A percentile compares a stretch with the other conserved stretches of the same genome.
These are phyloP conservation scores for Nothocercus nigrocapillus DNA, from an alignment of 2,113 vertebrate genomes.

Conservation along the genomic window DNA sequence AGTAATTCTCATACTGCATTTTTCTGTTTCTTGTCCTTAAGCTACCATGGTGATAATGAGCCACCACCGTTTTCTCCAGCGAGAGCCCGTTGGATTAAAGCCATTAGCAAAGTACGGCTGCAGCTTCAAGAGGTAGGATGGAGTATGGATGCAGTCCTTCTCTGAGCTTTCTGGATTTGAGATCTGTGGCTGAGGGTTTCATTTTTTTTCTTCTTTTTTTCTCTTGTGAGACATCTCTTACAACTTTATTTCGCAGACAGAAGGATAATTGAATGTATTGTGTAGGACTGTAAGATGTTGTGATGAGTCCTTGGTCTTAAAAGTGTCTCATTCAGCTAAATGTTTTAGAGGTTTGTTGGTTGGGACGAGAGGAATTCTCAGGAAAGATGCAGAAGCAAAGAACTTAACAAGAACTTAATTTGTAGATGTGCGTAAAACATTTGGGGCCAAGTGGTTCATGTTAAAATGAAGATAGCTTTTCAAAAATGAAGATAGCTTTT, in stretches of 20 bases:
- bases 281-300: background rate
- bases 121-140: conserved; percentile 91
- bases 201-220: background rate
- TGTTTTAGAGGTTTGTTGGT: background rate
- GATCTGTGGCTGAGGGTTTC: background rate
- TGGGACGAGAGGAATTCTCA: background rate
- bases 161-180: background rate
- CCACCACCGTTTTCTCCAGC: conserved; percentile 85
- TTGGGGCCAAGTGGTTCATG: background rate
- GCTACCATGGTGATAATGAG: conserved; percentile 73
- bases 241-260: background rate
- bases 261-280: background rate
- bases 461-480: background rate
- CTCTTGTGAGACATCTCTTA: background rate
- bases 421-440: background rate
- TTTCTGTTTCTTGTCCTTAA: conserved; percentile 62
- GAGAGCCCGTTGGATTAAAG: conserved; percentile 91
- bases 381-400: background rate
- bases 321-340: background rate
- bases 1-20: background rate
- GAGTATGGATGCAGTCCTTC: background rate
- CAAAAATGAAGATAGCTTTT: background rate
- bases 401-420: background rate
- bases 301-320: background rate
- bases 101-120: conserved; percentile 93